These are phyloP conservation scores for Chromoteleia sp. DNA, from an alignment of 2,888 invertebrate species.

Conservation along the genomic window DNA sequence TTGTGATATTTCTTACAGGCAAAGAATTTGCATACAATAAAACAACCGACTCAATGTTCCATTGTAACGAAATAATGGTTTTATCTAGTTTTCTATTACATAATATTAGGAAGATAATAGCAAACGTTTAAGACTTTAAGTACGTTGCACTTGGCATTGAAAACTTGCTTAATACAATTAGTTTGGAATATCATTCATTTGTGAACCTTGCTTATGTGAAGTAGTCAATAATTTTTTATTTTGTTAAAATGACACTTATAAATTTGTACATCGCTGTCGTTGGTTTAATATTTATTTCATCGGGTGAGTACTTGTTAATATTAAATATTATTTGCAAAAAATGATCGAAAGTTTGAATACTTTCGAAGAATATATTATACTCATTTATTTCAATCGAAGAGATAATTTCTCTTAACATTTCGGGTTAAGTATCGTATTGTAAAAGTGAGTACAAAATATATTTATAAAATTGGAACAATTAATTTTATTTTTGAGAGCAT, in stretches of 20 bases:
- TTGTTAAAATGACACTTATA: background rate
- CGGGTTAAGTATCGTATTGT: too few species aligned
- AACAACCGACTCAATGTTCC: too few species aligned
- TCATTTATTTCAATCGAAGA: too few species aligned
- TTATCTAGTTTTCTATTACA: constrained; percentile 4
- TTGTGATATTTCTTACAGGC: too few species aligned
- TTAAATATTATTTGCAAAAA: constrained; percentile 8
- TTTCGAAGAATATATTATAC: too few species aligned
- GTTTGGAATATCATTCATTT: background rate
- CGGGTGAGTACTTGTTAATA: background rate
- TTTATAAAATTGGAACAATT: too few species aligned
- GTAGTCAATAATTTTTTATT: background rate
- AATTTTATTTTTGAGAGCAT: too few species aligned
- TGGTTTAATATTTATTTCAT: background rate
- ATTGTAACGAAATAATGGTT: too few species aligned
- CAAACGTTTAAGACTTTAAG: background rate
- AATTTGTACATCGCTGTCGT: background rate
- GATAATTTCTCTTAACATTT: too few species aligned
- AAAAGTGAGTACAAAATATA: too few species aligned
- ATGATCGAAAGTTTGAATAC: too few species aligned
- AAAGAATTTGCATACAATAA: too few species aligned
- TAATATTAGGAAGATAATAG: constrained; percentile 1
- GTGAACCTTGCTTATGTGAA: background rate
- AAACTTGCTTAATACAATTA: background rate
- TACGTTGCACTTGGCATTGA: background rate